phyloP scores from a whole-genome alignment of 2,888 invertebrate species.

The Leptinotarsa rubiginosa region DNA sequence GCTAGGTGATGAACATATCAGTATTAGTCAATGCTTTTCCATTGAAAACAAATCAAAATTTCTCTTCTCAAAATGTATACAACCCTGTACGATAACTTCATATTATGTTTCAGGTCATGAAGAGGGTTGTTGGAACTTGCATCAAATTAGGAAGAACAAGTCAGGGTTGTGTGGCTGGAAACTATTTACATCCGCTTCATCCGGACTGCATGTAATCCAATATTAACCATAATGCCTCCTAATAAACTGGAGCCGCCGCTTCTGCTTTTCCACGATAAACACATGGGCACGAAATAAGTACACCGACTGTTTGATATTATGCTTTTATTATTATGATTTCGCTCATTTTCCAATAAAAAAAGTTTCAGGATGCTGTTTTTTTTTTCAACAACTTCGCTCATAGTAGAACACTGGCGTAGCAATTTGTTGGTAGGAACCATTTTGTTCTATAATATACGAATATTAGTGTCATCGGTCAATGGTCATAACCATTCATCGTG shows the following conservation, averaged over 20 bases:
- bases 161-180: conserved; percentile 65
- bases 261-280: conserved; percentile 1
- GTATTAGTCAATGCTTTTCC: too few relatives aligned
- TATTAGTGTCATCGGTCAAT: too few relatives aligned
- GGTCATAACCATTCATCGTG: too few relatives aligned
- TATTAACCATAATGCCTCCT: background rate
- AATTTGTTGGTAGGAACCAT: too few relatives aligned
- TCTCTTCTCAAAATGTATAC: too few relatives aligned
- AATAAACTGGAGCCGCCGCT: conserved; percentile 1
- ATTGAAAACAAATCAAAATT: too few relatives aligned
- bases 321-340: conserved; percentile 7
- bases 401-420: too few relatives aligned
- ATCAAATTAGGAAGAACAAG: conserved; percentile 62
- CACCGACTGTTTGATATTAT: background rate
- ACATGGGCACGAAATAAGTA: conserved; percentile 16
- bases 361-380: background rate
- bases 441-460: too few relatives aligned
- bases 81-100: background rate
- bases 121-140: conserved; percentile 64
- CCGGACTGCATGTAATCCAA: conserved; percentile 63
- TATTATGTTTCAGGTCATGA: conserved; percentile 58
- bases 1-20: too few relatives aligned
- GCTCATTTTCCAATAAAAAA: conserved; percentile 11
- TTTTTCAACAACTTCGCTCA: background rate
- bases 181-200: conserved; percentile 65